Percentiles rank a stretch among this genome's conserved stretches.
Evolutionary conservation across 2,113 vertebrate genomes (phyloP).

Genomic region (Ageneiosus marmoratus): DNA sequence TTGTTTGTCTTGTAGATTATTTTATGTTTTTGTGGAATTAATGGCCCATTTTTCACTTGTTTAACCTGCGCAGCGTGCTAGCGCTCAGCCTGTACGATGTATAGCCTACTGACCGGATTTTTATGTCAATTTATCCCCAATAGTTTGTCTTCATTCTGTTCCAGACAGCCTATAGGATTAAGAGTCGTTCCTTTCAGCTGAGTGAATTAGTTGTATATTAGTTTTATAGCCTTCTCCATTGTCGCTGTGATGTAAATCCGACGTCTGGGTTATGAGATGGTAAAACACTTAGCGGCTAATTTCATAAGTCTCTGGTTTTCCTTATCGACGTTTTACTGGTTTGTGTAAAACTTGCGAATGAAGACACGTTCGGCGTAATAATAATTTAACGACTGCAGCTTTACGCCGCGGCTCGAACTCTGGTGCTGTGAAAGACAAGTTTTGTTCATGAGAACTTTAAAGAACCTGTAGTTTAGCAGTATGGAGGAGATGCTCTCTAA

Average conservation of each 20-base stretch:
- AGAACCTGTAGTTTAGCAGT: not conserved
- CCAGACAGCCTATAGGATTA: not conserved
- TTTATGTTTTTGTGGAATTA: not conserved
- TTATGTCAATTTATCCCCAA: not conserved
- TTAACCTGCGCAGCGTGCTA: not conserved
- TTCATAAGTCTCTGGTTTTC: not conserved
- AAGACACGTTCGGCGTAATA: not conserved
- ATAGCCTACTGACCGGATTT: not conserved
- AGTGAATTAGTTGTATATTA: constrained; percentile 3
- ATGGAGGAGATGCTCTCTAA: not conserved
- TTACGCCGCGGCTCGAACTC: not conserved
- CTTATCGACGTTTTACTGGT: not conserved
- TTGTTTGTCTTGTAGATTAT: not conserved
- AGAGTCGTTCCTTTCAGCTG: not conserved
- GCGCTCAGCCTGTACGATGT: not conserved
- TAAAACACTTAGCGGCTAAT: constrained; percentile 4
- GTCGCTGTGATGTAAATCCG: not conserved
- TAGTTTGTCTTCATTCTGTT: not conserved
- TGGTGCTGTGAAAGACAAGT: not conserved
- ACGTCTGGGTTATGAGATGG: not conserved
- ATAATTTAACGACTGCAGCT: not conserved
- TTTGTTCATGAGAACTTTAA: not conserved
- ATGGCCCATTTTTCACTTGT: constrained; percentile 3
- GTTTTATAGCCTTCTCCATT: not conserved
- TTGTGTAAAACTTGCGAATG: constrained; percentile 1